These are phyloP conservation scores for Acanthacorydalis orientalis DNA, from an alignment of 2,888 invertebrate genomes.

Conservation along the genomic window DNA sequence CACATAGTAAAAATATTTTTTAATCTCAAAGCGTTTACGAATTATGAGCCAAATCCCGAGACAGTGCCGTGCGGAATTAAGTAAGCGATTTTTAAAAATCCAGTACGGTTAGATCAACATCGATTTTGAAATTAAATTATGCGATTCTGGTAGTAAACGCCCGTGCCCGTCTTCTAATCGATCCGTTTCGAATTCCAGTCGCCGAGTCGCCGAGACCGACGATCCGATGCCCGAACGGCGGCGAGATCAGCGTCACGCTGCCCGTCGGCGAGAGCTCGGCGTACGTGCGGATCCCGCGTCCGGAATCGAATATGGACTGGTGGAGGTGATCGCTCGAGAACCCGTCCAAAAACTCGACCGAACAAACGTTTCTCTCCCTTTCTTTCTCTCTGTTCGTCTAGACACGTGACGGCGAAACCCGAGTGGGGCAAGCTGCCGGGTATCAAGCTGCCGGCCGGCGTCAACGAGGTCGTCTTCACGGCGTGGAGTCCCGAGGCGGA, in stretches of 20 bases:
- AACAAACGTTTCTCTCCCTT: too few species aligned
- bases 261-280: slow-evolving; percentile 28
- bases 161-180: too few species aligned
- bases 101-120: background rate
- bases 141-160: background rate
- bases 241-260: slow-evolving; percentile 37
- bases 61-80: too few species aligned
- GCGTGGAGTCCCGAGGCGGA: slow-evolving; percentile 34
- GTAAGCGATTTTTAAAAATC: too few species aligned
- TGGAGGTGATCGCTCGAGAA: slow-evolving; percentile 26
- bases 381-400: too few species aligned
- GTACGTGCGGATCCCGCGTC: slow-evolving; percentile 32
- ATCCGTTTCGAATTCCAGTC: too few species aligned
- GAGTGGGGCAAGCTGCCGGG: slow-evolving; percentile 42
- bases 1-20: too few species aligned
- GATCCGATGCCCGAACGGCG: slow-evolving; percentile 40
- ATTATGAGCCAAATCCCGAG: too few species aligned
- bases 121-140: background rate
- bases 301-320: slow-evolving; percentile 49
- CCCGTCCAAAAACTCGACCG: too few species aligned
- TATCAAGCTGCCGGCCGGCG: slow-evolving; percentile 38
- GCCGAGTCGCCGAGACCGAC: slow-evolving; percentile 29
- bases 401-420: slow-evolving; percentile 40
- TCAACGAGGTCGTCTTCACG: slow-evolving; percentile 38
- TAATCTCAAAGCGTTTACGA: too few species aligned